These are phyloP conservation scores for Hypotaenidia okinawae DNA, from an alignment of 2,797 vertebrate genomes.

Conservation along the genomic window DNA sequence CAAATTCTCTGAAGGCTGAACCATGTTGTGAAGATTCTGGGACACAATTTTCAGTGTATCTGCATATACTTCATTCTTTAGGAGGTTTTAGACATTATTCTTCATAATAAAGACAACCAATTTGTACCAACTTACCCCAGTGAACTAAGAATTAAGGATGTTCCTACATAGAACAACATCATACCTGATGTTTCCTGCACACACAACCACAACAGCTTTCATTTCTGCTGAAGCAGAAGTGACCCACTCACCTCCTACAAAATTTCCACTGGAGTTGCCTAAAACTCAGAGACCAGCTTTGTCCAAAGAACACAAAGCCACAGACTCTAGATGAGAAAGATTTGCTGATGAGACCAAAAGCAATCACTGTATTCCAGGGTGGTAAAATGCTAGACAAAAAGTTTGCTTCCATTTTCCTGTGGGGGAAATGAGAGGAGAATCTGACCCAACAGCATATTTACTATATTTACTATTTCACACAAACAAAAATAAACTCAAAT, in stretches of 20 bases:
- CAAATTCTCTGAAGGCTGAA: not conserved
- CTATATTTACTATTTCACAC: slow-evolving; percentile 42
- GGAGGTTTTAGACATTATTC: not conserved
- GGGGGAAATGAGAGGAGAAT: not conserved
- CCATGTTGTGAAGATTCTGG: not conserved
- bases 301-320: not conserved
- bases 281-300: not conserved
- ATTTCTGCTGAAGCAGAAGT: slow-evolving; percentile 1
- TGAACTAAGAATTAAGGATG: not conserved
- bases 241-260: not conserved
- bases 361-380: not conserved
- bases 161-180: not conserved
- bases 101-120: not conserved
- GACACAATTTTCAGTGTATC: not conserved
- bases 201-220: not conserved
- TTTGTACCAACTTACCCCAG: not conserved
- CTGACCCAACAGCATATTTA: slow-evolving; percentile 33
- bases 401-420: slow-evolving; percentile 5
- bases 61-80: not conserved
- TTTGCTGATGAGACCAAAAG: not conserved
- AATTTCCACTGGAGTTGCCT: not conserved
- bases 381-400: slow-evolving; percentile 1
- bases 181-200: not conserved
- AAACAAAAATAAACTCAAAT: slow-evolving; percentile 54
- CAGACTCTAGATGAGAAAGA: not conserved